phyloP scores from a whole-genome alignment of 2,888 invertebrate genomes.

The Blera fallax region DNA sequence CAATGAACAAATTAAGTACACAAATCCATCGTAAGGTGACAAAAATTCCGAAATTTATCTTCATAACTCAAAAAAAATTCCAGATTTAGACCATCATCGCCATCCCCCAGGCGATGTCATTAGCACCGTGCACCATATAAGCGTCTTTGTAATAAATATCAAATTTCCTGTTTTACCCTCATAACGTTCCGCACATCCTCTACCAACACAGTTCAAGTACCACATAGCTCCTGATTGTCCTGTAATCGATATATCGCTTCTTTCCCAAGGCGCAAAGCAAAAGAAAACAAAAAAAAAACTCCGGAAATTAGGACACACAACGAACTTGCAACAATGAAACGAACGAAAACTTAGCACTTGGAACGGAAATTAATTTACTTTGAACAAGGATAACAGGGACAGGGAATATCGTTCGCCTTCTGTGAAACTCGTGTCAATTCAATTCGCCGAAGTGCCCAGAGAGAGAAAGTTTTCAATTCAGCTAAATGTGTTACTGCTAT shows the following conservation, averaged over 20 bases:
- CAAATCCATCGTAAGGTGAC: constrained; percentile 1
- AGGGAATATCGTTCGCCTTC: neutral
- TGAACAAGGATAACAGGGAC: constrained; percentile 20
- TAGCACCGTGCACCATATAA: neutral
- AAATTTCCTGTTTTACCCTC: constrained; percentile 41
- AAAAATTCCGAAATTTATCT: neutral
- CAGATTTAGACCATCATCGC: neutral
- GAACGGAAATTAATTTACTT: constrained; percentile 71
- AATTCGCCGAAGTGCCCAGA: constrained; percentile 37
- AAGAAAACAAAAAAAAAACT: constrained; percentile 8
- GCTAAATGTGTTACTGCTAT: constrained; percentile 57
- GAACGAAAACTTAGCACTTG: constrained; percentile 52
- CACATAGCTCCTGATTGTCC: neutral
- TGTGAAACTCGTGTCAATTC: constrained; percentile 62
- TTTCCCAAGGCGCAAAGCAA: neutral
- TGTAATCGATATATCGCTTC: constrained; percentile 33
- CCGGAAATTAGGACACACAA: constrained; percentile 68
- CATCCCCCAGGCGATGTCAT: neutral
- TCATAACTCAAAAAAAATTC: neutral
- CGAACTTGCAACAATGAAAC: constrained; percentile 61
- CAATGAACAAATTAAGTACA: neutral
- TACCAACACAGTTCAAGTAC: neutral
- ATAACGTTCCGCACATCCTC: neutral
- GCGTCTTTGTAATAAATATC: constrained; percentile 42
- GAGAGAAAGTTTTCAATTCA: constrained; percentile 68